A percentile compares a stretch with the other conserved stretches of the same genome.
Evolutionary conservation across 2,113 vertebrate species (phyloP).

Genomic region (Alligator sinensis): DNA sequence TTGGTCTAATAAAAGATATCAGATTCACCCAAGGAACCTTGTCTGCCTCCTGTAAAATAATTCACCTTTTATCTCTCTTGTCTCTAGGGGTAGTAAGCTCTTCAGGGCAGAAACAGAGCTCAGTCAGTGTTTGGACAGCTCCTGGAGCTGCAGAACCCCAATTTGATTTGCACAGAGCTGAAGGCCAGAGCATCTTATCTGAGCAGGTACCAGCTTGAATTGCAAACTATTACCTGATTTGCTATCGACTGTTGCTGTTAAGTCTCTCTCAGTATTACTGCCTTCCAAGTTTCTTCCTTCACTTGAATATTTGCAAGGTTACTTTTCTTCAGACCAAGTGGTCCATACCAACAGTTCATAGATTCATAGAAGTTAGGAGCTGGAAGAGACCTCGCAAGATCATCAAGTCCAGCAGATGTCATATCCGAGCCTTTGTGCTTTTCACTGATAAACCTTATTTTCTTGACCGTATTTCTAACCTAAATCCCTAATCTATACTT

Average conservation of each 20-base stretch:
- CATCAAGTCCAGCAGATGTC: background rate
- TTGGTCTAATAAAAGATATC: too few relatives aligned
- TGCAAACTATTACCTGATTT: background rate
- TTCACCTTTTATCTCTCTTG: too few relatives aligned
- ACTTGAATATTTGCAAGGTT: background rate
- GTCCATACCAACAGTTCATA: background rate
- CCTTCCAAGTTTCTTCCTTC: background rate
- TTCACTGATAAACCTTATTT: background rate
- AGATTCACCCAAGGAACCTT: too few relatives aligned
- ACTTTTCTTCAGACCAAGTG: background rate
- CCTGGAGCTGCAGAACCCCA: too few relatives aligned
- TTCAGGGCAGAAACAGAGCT: too few relatives aligned
- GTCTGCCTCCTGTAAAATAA: too few relatives aligned
- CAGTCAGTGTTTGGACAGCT: too few relatives aligned
- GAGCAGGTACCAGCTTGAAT: background rate
- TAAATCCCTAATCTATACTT: background rate
- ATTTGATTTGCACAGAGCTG: too few relatives aligned
- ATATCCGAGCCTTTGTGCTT: background rate
- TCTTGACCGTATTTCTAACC: background rate
- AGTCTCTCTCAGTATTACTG: background rate
- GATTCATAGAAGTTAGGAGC: too few relatives aligned
- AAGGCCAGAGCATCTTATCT: too few relatives aligned
- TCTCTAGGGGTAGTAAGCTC: too few relatives aligned
- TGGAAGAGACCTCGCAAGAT: too few relatives aligned
- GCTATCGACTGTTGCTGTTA: background rate